Percentiles rank a stretch among this genome's conserved stretches.
phyloP scores from a whole-genome alignment of 2,113 vertebrate genomes.

The Bothrops jararaca region DNA sequence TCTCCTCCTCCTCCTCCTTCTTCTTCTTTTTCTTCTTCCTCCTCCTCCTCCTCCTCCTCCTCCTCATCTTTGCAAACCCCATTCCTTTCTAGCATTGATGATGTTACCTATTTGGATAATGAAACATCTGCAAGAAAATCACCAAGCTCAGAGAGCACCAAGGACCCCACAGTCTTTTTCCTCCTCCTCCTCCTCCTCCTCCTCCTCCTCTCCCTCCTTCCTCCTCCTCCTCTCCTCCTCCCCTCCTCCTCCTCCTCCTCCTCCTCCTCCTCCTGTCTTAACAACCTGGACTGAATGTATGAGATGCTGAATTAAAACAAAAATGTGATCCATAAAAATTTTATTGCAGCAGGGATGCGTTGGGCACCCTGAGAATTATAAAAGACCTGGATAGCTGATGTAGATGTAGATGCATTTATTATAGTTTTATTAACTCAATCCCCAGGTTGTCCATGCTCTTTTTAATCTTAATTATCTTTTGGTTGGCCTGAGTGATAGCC shows the following conservation, averaged over 20 bases:
- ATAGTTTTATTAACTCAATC: background rate
- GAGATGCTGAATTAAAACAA: background rate
- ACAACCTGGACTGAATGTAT: background rate
- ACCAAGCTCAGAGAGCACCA: too few relatives aligned
- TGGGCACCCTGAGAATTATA: background rate
- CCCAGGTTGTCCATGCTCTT: background rate
- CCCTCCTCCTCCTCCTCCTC: too few relatives aligned
- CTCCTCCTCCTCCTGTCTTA: background rate
- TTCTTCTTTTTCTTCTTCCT: rapidly evolving
- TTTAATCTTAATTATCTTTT: background rate
- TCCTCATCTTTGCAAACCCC: too few relatives aligned
- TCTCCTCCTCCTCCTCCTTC: rapidly evolving
- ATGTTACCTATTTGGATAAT: too few relatives aligned
- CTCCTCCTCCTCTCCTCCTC: too few relatives aligned
- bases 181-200: too few relatives aligned
- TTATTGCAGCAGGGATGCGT: background rate
- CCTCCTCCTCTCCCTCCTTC: too few relatives aligned
- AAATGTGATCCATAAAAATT: background rate
- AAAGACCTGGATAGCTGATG: background rate
- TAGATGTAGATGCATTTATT: background rate
- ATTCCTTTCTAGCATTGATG: too few relatives aligned
- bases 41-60: too few relatives aligned
- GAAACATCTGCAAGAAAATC: too few relatives aligned
- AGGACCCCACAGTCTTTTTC: too few relatives aligned
- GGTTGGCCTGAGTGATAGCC: background rate